A percentile compares a stretch with the other conserved stretches of the same genome.
phyloP scores from a whole-genome alignment of 2,797 vertebrate species.

The Furcifer pardalis region DNA sequence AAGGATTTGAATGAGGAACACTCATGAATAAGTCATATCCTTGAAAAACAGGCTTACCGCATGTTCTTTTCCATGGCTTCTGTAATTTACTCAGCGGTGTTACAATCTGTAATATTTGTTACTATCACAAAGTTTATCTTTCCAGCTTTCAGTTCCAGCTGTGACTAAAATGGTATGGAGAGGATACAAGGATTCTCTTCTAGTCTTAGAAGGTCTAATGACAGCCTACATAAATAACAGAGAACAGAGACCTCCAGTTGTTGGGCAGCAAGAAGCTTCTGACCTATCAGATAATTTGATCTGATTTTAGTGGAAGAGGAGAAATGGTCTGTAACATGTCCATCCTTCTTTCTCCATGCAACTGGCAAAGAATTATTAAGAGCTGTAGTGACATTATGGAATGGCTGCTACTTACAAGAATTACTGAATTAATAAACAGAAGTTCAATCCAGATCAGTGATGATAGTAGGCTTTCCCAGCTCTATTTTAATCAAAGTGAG shows the following conservation, averaged over 20 bases:
- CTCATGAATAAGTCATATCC: conserved; percentile 75
- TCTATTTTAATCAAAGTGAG: too few relatives aligned
- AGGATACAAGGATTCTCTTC: conserved; percentile 53
- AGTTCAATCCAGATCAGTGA: too few relatives aligned
- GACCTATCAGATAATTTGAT: neutral
- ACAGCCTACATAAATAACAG: conserved; percentile 31
- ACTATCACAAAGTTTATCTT: conserved; percentile 72
- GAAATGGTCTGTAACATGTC: neutral
- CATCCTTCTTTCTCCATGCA: too few relatives aligned
- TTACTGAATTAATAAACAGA: too few relatives aligned
- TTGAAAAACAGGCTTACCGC: conserved; percentile 62
- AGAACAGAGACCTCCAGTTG: conserved; percentile 45
- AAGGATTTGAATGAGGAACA: conserved; percentile 65
- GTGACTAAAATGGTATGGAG: conserved; percentile 57
- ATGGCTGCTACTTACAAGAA: too few relatives aligned
- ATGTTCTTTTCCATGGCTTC: conserved; percentile 66
- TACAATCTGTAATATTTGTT: conserved; percentile 72
- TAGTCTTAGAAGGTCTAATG: conserved; percentile 49
- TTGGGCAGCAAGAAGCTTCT: neutral
- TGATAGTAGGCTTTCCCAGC: too few relatives aligned
- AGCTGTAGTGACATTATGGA: too few relatives aligned
- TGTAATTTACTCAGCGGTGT: conserved; percentile 66
- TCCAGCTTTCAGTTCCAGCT: conserved; percentile 65
- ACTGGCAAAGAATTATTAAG: too few relatives aligned
- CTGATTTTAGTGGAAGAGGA: neutral